These are phyloP conservation scores for Cheirogaleus major DNA, from an alignment of 2,797 vertebrate genomes.

Conservation along the genomic window DNA sequence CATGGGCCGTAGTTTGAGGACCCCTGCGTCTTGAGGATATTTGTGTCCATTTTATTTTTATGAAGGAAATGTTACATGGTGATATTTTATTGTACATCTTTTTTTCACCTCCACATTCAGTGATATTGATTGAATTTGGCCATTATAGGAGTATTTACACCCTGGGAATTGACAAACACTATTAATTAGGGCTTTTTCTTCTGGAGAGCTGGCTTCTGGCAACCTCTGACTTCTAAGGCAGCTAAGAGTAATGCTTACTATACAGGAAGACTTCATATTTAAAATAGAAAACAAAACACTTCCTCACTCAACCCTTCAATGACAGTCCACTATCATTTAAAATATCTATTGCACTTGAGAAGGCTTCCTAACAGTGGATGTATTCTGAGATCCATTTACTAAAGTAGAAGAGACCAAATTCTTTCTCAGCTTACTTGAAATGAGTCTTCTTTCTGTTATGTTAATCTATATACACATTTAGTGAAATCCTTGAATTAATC, in stretches of 20 bases:
- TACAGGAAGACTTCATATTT: not conserved
- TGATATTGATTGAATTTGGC: not conserved
- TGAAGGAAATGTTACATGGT: not conserved
- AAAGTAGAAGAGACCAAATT: not conserved
- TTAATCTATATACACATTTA: not conserved
- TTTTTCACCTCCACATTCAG: not conserved
- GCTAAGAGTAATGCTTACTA: not conserved
- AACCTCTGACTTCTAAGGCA: not conserved
- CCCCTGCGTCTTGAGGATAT: not conserved
- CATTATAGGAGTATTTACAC: not conserved
- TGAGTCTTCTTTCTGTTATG: not conserved
- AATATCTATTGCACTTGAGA: not conserved
- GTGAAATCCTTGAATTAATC: not conserved
- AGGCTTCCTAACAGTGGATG: not conserved
- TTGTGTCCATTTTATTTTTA: not conserved
- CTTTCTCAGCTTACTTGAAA: constrained; percentile 3
- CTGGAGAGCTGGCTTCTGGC: not conserved
- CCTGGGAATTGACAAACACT: not conserved
- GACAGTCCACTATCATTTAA: not conserved
- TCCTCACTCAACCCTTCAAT: not conserved
- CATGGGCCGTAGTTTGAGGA: no score
- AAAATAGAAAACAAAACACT: not conserved
- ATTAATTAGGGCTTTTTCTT: not conserved
- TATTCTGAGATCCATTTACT: not conserved
- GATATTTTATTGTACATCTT: not conserved